Evolutionary conservation across 2,888 invertebrate species (phyloP).

Genomic region (Ischnura elegans): DNA sequence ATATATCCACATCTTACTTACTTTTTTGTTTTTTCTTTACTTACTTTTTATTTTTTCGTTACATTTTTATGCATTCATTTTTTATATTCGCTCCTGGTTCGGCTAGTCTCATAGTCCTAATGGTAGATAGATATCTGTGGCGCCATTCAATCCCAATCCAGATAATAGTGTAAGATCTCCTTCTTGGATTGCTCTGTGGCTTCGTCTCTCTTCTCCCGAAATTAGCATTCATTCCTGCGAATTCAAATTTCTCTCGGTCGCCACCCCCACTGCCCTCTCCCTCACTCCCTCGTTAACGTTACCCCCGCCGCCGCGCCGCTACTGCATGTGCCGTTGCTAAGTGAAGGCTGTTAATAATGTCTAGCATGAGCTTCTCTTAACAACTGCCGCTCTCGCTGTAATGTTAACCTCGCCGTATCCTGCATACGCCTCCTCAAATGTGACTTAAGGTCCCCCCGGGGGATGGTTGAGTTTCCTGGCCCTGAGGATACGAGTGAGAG

Average conservation of each 20-base stretch:
- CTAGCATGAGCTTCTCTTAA: neutral
- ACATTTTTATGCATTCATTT: no score
- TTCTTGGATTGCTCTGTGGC: neutral
- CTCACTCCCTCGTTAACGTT: slow-evolving; percentile 23
- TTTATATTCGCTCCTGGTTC: no score
- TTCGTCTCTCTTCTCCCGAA: neutral
- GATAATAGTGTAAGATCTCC: neutral
- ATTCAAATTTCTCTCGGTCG: neutral
- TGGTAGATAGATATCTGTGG: no score
- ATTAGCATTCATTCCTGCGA: slow-evolving; percentile 41
- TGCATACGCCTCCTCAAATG: slow-evolving; percentile 50
- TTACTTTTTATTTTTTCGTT: no score
- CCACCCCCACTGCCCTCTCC: neutral
- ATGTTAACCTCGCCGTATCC: neutral
- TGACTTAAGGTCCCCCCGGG: slow-evolving; percentile 43
- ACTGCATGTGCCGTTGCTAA: neutral
- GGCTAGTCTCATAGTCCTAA: no score
- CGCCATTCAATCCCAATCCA: neutral
- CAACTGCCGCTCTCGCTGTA: slow-evolving; percentile 31
- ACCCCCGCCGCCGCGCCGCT: no score
- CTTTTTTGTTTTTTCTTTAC: no score
- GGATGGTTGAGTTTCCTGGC: neutral
- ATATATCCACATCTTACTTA: no score
- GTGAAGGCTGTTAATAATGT: slow-evolving; percentile 27
- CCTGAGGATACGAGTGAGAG: neutral